These are phyloP conservation scores for Hippopotamus amphibius DNA, from an alignment of 2,113 vertebrate genomes.

Conservation along the genomic window DNA sequence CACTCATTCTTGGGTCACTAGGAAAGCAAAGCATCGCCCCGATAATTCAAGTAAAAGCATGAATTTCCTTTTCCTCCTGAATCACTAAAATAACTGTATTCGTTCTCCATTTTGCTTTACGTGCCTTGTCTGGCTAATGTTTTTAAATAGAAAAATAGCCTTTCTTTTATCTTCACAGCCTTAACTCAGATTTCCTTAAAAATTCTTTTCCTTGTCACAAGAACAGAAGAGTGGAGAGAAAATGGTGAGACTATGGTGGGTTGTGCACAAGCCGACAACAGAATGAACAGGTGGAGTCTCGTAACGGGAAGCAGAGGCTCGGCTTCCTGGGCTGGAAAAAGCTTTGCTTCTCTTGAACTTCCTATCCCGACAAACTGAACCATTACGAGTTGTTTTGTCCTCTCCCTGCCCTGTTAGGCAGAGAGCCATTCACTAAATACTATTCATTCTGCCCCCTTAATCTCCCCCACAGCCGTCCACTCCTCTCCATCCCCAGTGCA, in stretches of 20 bases:
- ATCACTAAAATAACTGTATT: background rate
- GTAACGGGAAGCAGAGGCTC: background rate
- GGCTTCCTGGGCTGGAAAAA: background rate
- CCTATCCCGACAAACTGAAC: background rate
- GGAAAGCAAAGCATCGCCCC: constrained; percentile 40
- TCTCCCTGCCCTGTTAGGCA: background rate
- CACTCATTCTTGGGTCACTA: background rate
- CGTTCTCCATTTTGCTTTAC: background rate
- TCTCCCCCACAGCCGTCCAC: background rate
- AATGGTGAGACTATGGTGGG: background rate
- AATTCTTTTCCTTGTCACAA: background rate
- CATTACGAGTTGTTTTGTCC: fast-evolving
- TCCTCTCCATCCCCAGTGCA: background rate
- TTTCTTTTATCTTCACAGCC: background rate
- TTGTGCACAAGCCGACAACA: background rate
- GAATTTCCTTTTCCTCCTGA: background rate
- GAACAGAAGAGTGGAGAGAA: background rate
- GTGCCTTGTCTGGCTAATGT: background rate
- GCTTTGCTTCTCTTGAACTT: background rate
- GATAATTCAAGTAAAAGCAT: constrained; percentile 22
- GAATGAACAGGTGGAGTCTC: background rate
- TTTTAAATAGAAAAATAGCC: constrained; percentile 37
- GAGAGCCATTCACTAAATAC: background rate
- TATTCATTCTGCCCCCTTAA: background rate
- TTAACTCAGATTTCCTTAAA: constrained; percentile 18